A percentile compares a stretch with the other conserved stretches of the same genome.
Conservation (phyloP, 37 sponge, comb jelly and placozoan genomes). For the Spongilla lacustris region DNA sequence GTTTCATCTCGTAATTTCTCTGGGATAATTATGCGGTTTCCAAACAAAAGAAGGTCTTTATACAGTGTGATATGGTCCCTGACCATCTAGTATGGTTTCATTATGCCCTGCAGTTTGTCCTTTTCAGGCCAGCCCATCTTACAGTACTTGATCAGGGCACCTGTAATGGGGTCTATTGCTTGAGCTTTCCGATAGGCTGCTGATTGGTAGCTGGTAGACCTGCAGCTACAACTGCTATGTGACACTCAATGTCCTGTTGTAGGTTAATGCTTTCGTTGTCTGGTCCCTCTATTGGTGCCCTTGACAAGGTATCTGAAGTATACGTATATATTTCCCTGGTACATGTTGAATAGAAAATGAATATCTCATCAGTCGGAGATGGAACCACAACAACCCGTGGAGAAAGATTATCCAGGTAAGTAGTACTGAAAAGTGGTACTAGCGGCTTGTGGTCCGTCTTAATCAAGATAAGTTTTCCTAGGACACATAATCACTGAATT, state of each 20-base stretch:
- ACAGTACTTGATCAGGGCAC: background rate
- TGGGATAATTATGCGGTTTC: no score
- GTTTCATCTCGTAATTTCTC: no score
- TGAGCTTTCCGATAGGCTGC: constrained; percentile 9
- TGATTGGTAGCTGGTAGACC: background rate
- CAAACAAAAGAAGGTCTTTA: no score
- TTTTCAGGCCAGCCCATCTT: constrained; percentile 6
- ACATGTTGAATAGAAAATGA: background rate
- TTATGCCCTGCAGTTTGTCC: background rate
- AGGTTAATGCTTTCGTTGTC: background rate
- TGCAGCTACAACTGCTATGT: background rate
- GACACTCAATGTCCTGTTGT: background rate
- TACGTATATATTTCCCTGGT: background rate
- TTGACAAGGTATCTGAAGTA: background rate
- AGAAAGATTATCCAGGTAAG: background rate
- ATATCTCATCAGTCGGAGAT: background rate
- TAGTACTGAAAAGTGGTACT: background rate
- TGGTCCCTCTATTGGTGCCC: background rate
- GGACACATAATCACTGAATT: background rate
- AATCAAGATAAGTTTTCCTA: background rate
- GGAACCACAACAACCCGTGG: background rate
- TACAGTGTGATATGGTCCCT: background rate
- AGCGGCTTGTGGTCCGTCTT: background rate
- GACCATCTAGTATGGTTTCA: background rate
- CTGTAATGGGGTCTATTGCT: background rate